Evolutionary conservation across 1,140 invertebrate species (phyloP), one percentile per base, ranked within the genome.

Genomic region (Eurosta solidaginis): DNA sequence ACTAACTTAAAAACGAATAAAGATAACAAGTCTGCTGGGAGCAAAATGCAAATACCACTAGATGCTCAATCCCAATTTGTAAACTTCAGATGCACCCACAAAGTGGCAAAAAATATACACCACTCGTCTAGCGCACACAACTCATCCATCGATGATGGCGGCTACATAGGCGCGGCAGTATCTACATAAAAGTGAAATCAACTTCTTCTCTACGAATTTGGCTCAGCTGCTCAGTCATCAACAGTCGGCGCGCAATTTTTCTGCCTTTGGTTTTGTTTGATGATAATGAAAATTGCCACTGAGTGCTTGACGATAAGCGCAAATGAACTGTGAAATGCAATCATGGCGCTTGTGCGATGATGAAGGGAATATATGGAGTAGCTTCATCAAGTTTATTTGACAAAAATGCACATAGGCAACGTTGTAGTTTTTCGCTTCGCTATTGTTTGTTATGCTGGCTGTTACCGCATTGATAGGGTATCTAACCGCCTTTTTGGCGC

Each of bases 251-350:
- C n/a, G 59, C 14, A 68, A 33, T 40, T 68, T 40, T 29, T 68
- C 33, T 68, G 59, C 59, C 20, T 33, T 68, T 20, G n/a, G 33
- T 68, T n/a, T 68, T 29, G n/a, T 20, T 22, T 22, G 59, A 40
- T 22, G 59, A 20, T 17, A 22, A 68, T 33, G 12, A 33, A 68
- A 68, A 68, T 68, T 68, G 59, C 59, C 59, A 68, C 59, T 68
- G 59, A 68, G 59, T 68, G 59, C 59, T 17, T 33, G 33, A 20
- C 59, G 33, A 68, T 68, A 33, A 20, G 33, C 59, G 5, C 59
- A 68, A 68, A 68, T 42, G 59, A 68, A 68, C 59, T 68, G 59
- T 68, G 59, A 68, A 68, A 68, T 33, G 59, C 59, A 68, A 68
- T 68, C 59, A 68, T 68, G 17, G 59, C 49, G 49, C 10, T 52